Conservation (phyloP, 2,113 vertebrate species). For the Mesocricetus auratus region DNA sequence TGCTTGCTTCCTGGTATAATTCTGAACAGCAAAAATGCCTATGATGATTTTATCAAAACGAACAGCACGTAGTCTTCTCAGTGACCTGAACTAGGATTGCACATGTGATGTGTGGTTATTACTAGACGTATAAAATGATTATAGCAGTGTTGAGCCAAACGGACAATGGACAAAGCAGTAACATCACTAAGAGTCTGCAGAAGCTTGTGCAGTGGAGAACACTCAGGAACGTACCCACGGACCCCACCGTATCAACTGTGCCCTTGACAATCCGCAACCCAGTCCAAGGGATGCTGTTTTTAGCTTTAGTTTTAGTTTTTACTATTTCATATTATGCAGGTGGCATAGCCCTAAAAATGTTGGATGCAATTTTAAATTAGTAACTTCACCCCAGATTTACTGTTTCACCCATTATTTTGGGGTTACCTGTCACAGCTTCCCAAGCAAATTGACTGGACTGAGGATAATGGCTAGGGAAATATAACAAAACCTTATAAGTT, state of each 20-base stretch:
- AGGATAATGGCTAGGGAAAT: neutral
- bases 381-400: slow-evolving; percentile 20
- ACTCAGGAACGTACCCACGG: neutral
- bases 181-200: slow-evolving; percentile 40
- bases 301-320: neutral
- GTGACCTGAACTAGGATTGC: slow-evolving; percentile 56
- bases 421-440: neutral
- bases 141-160: slow-evolving; percentile 12
- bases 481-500: neutral
- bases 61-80: neutral
- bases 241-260: too few species aligned
- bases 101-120: slow-evolving; percentile 17
- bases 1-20: neutral
- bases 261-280: neutral
- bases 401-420: neutral
- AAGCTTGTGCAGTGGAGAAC: slow-evolving; percentile 24
- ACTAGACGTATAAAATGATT: slow-evolving; percentile 30
- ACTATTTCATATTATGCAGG: neutral
- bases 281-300: neutral
- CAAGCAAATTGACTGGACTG: neutral
- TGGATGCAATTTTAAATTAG: slow-evolving; percentile 47
- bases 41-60: slow-evolving; percentile 2
- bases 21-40: slow-evolving; percentile 27
- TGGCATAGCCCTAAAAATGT: neutral
- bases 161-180: slow-evolving; percentile 12